phyloP scores from a whole-genome alignment of 2,888 invertebrate species.

The Calliscelio sp. region DNA sequence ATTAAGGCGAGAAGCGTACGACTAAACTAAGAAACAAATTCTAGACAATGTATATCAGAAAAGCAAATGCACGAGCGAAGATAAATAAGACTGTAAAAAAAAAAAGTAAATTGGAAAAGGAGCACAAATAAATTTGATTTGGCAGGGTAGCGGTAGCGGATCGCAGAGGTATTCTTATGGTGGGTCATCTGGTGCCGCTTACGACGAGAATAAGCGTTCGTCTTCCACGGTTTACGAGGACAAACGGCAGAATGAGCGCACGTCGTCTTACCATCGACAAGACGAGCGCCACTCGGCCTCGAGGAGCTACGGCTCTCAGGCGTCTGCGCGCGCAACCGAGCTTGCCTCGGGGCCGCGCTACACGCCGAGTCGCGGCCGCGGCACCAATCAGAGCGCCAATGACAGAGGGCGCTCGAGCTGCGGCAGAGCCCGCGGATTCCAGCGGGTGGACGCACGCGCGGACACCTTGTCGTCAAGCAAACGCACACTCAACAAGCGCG shows the following conservation, averaged over 20 bases:
- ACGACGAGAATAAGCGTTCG: conserved; percentile 84
- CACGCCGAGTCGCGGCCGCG: conserved; percentile 82
- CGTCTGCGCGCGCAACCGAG: conserved; percentile 83
- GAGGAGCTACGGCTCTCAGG: conserved; percentile 82
- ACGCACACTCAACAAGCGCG: no score
- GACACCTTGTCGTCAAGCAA: no score
- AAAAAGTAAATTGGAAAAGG: conserved; percentile 74
- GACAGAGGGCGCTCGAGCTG: no score
- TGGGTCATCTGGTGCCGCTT: conserved; percentile 81
- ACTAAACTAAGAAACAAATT: conserved; percentile 3
- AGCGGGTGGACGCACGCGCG: no score
- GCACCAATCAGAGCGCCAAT: conserved; percentile 81
- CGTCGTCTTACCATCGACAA: conserved; percentile 83
- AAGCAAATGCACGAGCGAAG: no score
- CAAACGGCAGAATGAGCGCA: conserved; percentile 84
- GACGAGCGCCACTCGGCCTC: conserved; percentile 84
- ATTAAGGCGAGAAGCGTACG: conserved; percentile 10
- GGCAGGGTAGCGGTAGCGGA: conserved; percentile 84
- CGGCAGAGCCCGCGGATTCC: no score
- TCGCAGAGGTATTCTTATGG: conserved; percentile 85
- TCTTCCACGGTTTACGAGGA: conserved; percentile 83
- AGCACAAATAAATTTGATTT: conserved; percentile 84
- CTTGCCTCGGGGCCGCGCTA: conserved; percentile 83
- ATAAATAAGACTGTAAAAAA: no score
- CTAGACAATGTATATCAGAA: no score